Evolutionary conservation across 1,140 invertebrate genomes (phyloP), one percentile per base, ranked within the genome.

Genomic region (Chymomyza costata): DNA sequence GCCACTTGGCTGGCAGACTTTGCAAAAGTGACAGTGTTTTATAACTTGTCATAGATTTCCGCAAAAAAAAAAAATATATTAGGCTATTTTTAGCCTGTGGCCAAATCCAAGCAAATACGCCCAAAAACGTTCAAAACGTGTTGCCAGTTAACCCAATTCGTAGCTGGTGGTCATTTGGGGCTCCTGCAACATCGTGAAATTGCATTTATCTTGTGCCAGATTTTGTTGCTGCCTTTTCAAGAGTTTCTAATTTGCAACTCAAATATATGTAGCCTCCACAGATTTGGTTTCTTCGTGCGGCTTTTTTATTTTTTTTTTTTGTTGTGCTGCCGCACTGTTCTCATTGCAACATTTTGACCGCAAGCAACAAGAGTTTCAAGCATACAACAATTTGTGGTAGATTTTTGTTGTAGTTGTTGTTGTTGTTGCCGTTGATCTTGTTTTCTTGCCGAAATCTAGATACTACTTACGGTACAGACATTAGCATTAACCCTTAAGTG

Each of bases 101-200:
- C 14, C n/a, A 10, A 32, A n/a, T 18, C 35, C 10, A 16, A 10
- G 6, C 18, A 11, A 28, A 6, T 47, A 14, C 32, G 14, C n/a
- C 1, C 18, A 18, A 35, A 21, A 13, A 39, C 25, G 19, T n/a
- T 47, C 28, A 16, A 17, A 62, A 54, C 52, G 71, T 55, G 47
- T 56, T 43, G 59, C 71, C n/a, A 80, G 74, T 76, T 76, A 76
- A 78, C 71, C 71, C 67, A 76, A 71, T 76, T 56, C 58, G 52
- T 65, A 19, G 57, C 48, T 46, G 47, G 40, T 53, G 47, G 40
- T 53, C 71, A 62, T 52, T 62, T 53, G 61, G 56, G 60, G 60
- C 63, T 43, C 34, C 16, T 73, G 71, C 71, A 39, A 56, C 50
- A 19, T 61, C 71, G 71, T 73, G 66, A 78, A 50, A 58, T 59